Percentiles rank a stretch among this genome's conserved stretches.
These are phyloP conservation scores for Trichonephila clavata DNA, from an alignment of 1,140 invertebrate genomes.

Conservation along the genomic window DNA sequence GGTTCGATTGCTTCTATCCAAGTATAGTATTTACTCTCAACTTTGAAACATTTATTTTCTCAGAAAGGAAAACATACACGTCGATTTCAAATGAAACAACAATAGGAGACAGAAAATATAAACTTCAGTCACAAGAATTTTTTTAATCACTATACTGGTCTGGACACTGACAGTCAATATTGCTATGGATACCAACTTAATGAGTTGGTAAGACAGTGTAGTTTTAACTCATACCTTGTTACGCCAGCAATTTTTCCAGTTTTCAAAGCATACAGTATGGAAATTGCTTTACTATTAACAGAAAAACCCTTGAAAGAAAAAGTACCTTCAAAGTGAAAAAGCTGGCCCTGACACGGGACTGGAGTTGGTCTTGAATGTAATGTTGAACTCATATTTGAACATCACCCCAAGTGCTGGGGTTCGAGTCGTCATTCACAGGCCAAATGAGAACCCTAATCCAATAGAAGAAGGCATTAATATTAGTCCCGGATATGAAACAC, in stretches of 20 bases:
- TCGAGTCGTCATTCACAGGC: not conserved
- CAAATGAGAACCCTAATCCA: not conserved
- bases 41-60: not conserved
- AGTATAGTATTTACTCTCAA: fast-evolving
- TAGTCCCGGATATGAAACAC: not conserved
- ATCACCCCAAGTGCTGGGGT: not conserved
- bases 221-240: not conserved
- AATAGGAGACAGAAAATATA: not conserved
- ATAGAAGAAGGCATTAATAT: not conserved
- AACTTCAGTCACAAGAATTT: not conserved
- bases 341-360: not conserved
- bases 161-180: not conserved
- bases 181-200: not conserved
- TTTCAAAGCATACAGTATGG: slow-evolving; percentile 30
- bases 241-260: not conserved
- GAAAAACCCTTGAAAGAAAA: not conserved
- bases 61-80: not conserved
- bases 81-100: not conserved
- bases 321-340: not conserved
- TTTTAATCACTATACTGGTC: not conserved
- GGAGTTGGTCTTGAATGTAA: not conserved
- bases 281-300: slow-evolving; percentile 27
- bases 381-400: not conserved
- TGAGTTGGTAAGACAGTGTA: not conserved
- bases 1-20: not conserved